These are phyloP conservation scores for Calyptomena viridis DNA, from an alignment of 2,113 vertebrate species.

Conservation along the genomic window DNA sequence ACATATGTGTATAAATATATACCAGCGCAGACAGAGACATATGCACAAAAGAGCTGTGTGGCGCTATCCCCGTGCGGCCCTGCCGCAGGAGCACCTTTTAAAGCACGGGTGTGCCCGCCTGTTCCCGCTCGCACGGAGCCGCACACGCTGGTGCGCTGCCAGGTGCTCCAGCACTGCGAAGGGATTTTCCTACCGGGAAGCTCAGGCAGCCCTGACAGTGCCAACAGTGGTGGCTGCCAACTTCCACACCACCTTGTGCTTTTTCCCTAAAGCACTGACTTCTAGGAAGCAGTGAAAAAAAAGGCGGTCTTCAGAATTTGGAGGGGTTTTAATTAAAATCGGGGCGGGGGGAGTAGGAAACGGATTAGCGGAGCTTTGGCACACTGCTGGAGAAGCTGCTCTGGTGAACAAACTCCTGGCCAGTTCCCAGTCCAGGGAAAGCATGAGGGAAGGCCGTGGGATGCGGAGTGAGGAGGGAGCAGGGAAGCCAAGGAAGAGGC, in stretches of 20 bases:
- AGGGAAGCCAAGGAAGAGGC: neutral
- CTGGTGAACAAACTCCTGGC: neutral
- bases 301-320: neutral
- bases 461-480: neutral
- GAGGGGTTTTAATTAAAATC: neutral
- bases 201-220: neutral
- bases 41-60: neutral
- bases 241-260: neutral
- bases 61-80: neutral
- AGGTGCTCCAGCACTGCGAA: neutral
- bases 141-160: neutral
- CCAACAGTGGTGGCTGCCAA: neutral
- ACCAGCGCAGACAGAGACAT: neutral
- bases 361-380: accelerated
- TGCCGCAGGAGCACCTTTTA: neutral
- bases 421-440: neutral
- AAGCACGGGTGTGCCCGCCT: neutral
- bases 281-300: neutral
- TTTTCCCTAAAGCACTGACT: neutral
- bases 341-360: neutral
- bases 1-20: neutral
- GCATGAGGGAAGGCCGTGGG: neutral
- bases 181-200: neutral
- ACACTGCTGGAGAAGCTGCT: neutral
- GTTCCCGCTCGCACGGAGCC: neutral